phyloP scores from a whole-genome alignment of 2,113 vertebrate genomes.

The Paramisgurnus dabryanus region DNA sequence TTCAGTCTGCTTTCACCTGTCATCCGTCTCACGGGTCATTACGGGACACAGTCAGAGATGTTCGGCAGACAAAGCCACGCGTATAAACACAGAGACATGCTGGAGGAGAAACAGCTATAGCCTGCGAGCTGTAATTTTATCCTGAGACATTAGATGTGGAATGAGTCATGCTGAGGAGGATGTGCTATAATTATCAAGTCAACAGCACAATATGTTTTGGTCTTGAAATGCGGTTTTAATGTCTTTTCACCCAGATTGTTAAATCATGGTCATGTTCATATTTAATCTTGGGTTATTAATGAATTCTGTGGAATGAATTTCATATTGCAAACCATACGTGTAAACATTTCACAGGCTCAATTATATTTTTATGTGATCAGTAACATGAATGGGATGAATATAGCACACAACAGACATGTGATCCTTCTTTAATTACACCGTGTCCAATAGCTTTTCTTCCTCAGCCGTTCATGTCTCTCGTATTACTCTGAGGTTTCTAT shows the following conservation, averaged over 20 bases:
- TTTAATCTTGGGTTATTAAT: too few relatives aligned
- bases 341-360: too few relatives aligned
- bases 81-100: not conserved
- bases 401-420: too few relatives aligned
- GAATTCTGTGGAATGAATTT: too few relatives aligned
- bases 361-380: too few relatives aligned
- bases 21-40: not conserved
- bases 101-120: not conserved
- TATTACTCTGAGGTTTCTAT: too few relatives aligned
- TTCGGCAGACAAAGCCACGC: not conserved
- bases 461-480: too few relatives aligned
- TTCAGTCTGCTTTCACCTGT: conserved; percentile 20
- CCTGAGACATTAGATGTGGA: conserved; percentile 10
- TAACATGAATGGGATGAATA: too few relatives aligned
- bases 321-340: too few relatives aligned
- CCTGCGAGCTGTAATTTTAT: conserved; percentile 21
- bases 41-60: not conserved
- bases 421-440: too few relatives aligned
- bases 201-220: conserved; percentile 11
- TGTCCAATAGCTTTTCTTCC: too few relatives aligned
- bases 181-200: not conserved
- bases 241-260: not conserved
- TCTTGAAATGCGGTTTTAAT: not conserved
- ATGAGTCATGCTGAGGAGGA: conserved; percentile 28
- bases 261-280: too few relatives aligned